Evolutionary conservation across 2,888 invertebrate species (phyloP), one percentile per base, ranked within the genome.

Genomic region (Arge pagana): DNA sequence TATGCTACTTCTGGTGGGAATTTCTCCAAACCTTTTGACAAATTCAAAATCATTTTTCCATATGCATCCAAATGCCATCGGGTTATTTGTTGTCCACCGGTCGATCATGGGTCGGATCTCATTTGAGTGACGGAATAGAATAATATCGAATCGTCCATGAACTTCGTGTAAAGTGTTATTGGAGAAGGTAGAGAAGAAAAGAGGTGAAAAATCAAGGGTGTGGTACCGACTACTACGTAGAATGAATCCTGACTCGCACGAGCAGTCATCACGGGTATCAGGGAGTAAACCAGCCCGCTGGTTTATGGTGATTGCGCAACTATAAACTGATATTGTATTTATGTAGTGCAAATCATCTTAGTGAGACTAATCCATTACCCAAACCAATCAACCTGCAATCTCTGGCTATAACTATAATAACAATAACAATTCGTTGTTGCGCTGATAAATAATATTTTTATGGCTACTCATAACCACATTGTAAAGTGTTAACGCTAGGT

Each of bases 291-390:
- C 19, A 13, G 30, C 18, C 19, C 28, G 30, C 19, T 42, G 51
- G 37, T 60, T 65, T 65, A 61, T 60, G 59, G 56, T 61, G 63
- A 65, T 66, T 64, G 64, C 55, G 56, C 57, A 57, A 61, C 58
- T 40, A 55, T 59, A 58, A 64, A 50, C 52, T 53, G 57, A 60
- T 57, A 56, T 59, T 57, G 55, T 63, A 60, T 65, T 65, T 63
- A 64, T 61, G 59, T 61, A 50, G 59, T 58, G 56, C 61, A 63
- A 63, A 65, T 64, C 61, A 59, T 65, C 59, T 53, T 52, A 54
- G 28, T 53, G 56, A 55, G 60, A 60, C 61, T 57, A 60, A 64
- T 61, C 61, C 56, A 60, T 63, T 59, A 56, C 51, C 35, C 55
- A 54, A 59, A 59, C 49, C 64, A 60, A 61, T 65, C 60, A 53